phyloP scores from a whole-genome alignment of 2,113 vertebrate genomes.

The Acanthisitta chloris region DNA sequence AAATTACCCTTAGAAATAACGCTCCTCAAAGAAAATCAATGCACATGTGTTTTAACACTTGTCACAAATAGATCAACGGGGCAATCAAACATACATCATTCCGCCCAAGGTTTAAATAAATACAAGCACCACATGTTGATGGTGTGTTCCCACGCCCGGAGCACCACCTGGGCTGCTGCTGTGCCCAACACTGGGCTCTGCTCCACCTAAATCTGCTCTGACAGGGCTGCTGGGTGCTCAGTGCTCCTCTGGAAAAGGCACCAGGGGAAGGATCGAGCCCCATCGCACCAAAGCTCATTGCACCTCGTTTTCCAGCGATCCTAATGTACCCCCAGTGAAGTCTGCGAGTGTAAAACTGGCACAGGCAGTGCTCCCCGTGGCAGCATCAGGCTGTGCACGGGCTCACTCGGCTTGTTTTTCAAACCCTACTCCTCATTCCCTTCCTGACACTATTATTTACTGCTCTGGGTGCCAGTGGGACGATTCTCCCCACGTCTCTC shows the following conservation, averaged over 20 bases:
- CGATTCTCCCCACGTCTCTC: background rate
- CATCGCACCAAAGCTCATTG: accelerated
- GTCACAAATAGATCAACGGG: constrained; percentile 73
- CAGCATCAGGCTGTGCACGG: background rate
- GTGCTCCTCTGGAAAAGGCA: background rate
- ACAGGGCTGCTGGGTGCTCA: accelerated
- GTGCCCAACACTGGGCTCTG: accelerated
- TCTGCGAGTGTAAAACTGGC: accelerated
- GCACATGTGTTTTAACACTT: constrained; percentile 75
- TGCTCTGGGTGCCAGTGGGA: background rate
- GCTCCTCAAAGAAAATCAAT: constrained; percentile 75
- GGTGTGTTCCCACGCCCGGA: background rate
- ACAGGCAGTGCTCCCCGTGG: accelerated
- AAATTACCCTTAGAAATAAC: constrained; percentile 79
- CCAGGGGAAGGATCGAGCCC: background rate
- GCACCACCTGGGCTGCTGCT: background rate
- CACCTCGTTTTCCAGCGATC: background rate
- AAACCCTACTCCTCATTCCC: background rate
- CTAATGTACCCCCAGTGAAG: accelerated
- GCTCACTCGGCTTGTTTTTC: background rate
- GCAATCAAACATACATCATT: constrained; percentile 71
- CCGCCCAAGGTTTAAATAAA: constrained; percentile 54
- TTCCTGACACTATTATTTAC: background rate
- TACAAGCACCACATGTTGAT: background rate
- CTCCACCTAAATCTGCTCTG: background rate